Evolutionary conservation across 2,797 vertebrate species (phyloP).

Genomic region (Epinephelus awoara): DNA sequence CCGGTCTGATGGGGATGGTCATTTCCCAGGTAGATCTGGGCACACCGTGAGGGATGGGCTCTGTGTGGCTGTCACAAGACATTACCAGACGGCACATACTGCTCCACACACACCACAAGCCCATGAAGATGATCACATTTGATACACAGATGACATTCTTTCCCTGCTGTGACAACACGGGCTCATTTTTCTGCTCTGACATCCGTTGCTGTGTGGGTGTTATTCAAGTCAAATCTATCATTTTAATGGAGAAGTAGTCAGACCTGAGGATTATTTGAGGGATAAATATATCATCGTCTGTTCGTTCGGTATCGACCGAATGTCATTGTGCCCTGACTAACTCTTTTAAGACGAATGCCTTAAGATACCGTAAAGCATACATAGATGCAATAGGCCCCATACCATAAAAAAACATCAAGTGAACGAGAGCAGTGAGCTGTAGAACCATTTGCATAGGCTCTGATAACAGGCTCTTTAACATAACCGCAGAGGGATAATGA

Average conservation of each 20-base stretch:
- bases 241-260: conserved; percentile 86
- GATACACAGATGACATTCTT: conserved; percentile 86
- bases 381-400: conserved; percentile 39
- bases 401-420: conserved; percentile 47
- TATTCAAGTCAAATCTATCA: conserved; percentile 86
- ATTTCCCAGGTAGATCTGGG: conserved; percentile 83
- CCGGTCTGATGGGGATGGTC: conserved; percentile 75
- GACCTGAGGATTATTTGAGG: conserved; percentile 85
- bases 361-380: conserved; percentile 58
- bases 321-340: conserved; percentile 73
- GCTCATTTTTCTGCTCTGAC: conserved; percentile 83
- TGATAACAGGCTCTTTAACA: conserved; percentile 74
- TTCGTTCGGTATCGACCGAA: conserved; percentile 76
- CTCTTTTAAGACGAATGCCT: conserved; percentile 76
- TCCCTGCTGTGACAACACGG: conserved; percentile 81
- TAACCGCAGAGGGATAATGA: conserved; percentile 74
- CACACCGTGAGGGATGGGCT: conserved; percentile 75
- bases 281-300: conserved; percentile 83
- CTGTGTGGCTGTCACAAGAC: conserved; percentile 77
- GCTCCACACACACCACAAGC: conserved; percentile 70
- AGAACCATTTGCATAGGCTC: conserved; percentile 60
- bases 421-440: conserved; percentile 37
- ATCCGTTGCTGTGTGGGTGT: conserved; percentile 81
- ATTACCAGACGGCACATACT: conserved; percentile 74
- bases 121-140: conserved; percentile 86